These are phyloP conservation scores for Marisa cornuarietis DNA, from an alignment of 1,140 invertebrate genomes.

Conservation along the genomic window DNA sequence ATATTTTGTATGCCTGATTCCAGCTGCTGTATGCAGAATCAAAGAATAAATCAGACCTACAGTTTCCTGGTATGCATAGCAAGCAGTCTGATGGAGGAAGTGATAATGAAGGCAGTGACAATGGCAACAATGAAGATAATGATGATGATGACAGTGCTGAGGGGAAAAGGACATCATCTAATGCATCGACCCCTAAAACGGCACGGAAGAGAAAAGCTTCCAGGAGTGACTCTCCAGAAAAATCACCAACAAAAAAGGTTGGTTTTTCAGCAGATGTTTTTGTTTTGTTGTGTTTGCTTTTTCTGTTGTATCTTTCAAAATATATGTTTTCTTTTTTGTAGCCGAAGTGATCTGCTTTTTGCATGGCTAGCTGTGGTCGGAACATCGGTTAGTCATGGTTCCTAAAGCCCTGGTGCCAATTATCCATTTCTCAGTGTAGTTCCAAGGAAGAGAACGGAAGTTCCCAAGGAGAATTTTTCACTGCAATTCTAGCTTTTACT, in stretches of 20 bases:
- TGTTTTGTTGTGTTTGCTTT: background rate
- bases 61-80: conserved; percentile 43
- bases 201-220: conserved; percentile 22
- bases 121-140: conserved; percentile 22
- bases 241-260: conserved; percentile 13
- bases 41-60: conserved; percentile 57
- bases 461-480: no score
- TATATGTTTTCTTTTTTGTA: background rate
- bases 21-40: conserved; percentile 60
- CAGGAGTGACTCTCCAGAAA: conserved; percentile 17
- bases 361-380: no score
- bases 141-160: conserved; percentile 28
- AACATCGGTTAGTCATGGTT: no score
- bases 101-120: conserved; percentile 33
- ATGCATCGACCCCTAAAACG: conserved; percentile 7
- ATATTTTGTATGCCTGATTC: conserved; percentile 1
- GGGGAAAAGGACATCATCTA: conserved; percentile 4
- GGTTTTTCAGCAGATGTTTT: background rate
- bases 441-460: no score
- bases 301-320: background rate
- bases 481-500: no score
- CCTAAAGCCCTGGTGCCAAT: no score
- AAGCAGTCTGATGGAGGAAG: conserved; percentile 29
- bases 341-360: background rate
- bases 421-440: no score